Percentiles rank a stretch among this genome's conserved stretches.
Evolutionary conservation across 2,113 vertebrate species (phyloP).

Genomic region (Eurystomus gularis): DNA sequence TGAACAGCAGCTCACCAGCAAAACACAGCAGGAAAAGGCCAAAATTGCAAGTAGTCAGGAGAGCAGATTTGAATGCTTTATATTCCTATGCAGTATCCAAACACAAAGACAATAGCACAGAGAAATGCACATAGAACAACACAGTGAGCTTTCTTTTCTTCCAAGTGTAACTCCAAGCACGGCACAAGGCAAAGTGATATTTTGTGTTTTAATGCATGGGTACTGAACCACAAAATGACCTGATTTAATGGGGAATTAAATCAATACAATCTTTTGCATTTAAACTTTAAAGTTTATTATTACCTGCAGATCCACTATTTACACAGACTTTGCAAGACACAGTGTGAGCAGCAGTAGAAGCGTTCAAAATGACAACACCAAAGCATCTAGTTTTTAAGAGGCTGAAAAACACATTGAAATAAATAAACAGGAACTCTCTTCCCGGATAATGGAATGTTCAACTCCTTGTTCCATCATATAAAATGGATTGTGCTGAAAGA

Average conservation of each 20-base stretch:
- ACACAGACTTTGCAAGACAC: background rate
- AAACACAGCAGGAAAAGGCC: background rate
- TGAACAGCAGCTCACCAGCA: background rate
- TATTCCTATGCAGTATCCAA: background rate
- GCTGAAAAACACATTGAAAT: background rate
- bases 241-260: background rate
- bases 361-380: background rate
- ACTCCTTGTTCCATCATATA: background rate
- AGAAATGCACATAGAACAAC: background rate
- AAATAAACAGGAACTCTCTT: background rate
- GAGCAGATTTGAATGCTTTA: background rate
- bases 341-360: background rate
- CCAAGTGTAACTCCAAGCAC: background rate
- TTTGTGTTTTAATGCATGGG: background rate
- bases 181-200: background rate
- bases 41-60: background rate
- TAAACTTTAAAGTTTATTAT: background rate
- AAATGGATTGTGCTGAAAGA: background rate
- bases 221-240: background rate
- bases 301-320: background rate
- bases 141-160: background rate
- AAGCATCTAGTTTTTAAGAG: background rate
- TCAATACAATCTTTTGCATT: constrained; percentile 40
- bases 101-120: background rate
- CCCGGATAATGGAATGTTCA: background rate